phyloP scores from a whole-genome alignment of 37 sponge, comb jelly and placozoan genomes.

The Beroe ovata region DNA sequence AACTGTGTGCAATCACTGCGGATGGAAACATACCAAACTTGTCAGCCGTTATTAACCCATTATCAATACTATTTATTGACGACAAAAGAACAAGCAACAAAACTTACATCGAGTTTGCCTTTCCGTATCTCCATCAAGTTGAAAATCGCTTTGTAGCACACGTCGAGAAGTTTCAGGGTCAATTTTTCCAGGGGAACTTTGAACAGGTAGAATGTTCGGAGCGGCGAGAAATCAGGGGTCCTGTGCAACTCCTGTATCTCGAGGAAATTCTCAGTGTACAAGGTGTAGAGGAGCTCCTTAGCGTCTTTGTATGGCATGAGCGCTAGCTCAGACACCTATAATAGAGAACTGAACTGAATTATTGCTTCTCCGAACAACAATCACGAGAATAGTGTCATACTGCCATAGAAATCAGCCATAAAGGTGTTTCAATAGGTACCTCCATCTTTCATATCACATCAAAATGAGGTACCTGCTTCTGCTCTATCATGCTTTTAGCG shows the following conservation, averaged over 20 bases:
- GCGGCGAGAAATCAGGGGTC: constrained; percentile 85
- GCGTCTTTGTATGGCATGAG: constrained; percentile 90
- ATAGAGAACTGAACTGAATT: no score
- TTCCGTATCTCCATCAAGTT: constrained; percentile 53
- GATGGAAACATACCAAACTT: no score
- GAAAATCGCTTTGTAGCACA: constrained; percentile 71
- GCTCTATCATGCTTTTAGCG: constrained; percentile 46
- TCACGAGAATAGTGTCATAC: no score
- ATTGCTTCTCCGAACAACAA: no score
- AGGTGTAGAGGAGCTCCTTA: constrained; percentile 89
- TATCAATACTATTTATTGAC: no score
- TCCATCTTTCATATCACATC: no score
- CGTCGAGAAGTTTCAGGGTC: constrained; percentile 74
- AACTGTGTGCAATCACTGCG: no score
- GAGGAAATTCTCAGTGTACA: constrained; percentile 83
- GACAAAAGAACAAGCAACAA: not conserved
- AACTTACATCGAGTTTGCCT: constrained; percentile 35
- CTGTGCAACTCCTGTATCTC: constrained; percentile 89
- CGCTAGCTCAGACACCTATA: constrained; percentile 78
- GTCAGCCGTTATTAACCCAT: no score
- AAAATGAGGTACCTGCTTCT: constrained; percentile 39
- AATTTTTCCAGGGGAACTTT: constrained; percentile 76
- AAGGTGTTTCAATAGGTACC: no score
- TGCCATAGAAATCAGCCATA: no score
- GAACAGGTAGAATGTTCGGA: constrained; percentile 90